Conservation (phyloP, 1,140 invertebrate genomes). For the Agraylea sexmaculata region DNA sequence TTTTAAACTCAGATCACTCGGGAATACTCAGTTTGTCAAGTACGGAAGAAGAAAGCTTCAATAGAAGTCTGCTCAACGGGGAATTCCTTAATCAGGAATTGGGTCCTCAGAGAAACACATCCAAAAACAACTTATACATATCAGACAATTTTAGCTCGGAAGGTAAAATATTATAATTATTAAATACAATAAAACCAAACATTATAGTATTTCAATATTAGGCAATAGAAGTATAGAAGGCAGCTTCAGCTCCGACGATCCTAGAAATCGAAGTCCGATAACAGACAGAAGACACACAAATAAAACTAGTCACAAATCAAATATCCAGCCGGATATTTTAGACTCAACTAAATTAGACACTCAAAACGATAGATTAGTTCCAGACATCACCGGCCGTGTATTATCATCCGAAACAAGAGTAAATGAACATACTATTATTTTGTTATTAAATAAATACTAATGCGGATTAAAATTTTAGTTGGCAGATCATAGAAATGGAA, state of each 20-base stretch:
- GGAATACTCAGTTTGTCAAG: slow-evolving; percentile 19
- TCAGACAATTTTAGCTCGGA: slow-evolving; percentile 19
- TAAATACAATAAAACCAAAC: no score
- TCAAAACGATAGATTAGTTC: neutral
- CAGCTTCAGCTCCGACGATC: slow-evolving; percentile 8
- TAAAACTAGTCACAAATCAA: slow-evolving; percentile 2
- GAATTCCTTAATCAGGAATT: slow-evolving; percentile 16
- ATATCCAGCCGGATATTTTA: slow-evolving; percentile 10
- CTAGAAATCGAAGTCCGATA: slow-evolving; percentile 5
- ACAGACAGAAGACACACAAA: slow-evolving; percentile 9
- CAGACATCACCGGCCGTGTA: no score
- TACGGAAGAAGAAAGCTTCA: slow-evolving; percentile 20
- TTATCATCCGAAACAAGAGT: no score
- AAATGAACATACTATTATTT: no score
- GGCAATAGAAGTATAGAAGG: slow-evolving; percentile 16
- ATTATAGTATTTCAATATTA: no score
- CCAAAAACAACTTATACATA: slow-evolving; percentile 21
- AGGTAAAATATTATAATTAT: no score
- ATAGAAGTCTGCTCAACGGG: slow-evolving; percentile 16
- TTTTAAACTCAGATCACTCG: slow-evolving; percentile 16
- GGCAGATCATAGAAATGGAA: no score
- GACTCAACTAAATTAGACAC: neutral
- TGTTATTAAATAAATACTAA: no score
- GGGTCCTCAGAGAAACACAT: slow-evolving; percentile 19
- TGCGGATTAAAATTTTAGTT: no score